Evolutionary conservation across 2,113 vertebrate species (phyloP).

Genomic region (Crypturellus undulatus): DNA sequence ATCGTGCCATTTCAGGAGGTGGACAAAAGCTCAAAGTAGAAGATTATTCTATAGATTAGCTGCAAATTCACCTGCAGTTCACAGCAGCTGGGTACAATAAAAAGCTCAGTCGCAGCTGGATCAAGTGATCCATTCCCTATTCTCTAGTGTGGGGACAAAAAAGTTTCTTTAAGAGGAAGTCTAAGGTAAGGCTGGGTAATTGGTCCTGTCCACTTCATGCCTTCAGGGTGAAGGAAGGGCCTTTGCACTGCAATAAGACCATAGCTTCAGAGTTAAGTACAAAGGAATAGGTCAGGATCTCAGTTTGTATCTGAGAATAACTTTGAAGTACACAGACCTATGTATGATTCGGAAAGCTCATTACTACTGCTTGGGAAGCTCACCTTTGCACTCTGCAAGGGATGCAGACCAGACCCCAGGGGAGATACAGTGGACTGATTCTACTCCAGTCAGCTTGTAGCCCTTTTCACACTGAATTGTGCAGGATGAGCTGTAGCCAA

Average conservation of each 20-base stretch:
- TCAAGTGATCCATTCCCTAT: background rate
- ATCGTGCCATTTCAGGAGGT: background rate
- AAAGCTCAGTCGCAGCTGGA: background rate
- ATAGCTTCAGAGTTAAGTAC: background rate
- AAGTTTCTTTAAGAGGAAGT: background rate
- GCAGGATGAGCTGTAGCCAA: conserved; percentile 83
- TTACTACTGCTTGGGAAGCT: background rate
- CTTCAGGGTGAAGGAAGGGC: background rate
- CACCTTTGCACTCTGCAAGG: conserved; percentile 81
- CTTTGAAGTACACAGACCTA: background rate
- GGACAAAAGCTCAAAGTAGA: background rate
- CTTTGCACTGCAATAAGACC: background rate
- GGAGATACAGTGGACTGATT: conserved; percentile 72
- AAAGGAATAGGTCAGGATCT: background rate
- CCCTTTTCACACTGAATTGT: conserved; percentile 81
- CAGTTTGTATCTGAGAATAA: background rate
- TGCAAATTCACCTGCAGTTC: background rate
- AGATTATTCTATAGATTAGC: background rate
- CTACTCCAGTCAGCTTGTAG: conserved; percentile 69
- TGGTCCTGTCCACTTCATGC: background rate
- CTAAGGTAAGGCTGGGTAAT: background rate
- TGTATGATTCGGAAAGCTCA: background rate
- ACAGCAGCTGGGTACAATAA: background rate
- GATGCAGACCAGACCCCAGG: conserved; percentile 81
- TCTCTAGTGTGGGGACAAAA: background rate